phyloP scores from a whole-genome alignment of 2,888 invertebrate species.

The Zaprionus bogoriensis region DNA sequence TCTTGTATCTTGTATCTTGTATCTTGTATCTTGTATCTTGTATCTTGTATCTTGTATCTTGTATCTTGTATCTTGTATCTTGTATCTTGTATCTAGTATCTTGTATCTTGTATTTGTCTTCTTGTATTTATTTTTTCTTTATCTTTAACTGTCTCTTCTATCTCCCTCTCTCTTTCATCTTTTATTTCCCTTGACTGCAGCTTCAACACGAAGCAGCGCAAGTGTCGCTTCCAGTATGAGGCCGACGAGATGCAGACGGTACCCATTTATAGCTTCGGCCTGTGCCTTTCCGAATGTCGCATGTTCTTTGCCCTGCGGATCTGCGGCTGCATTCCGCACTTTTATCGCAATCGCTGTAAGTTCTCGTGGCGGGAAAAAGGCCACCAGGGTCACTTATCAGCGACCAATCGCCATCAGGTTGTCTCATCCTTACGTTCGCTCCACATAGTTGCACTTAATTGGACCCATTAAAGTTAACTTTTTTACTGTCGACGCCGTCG shows the following conservation, averaged over 20 bases:
- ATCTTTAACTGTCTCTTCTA: not conserved
- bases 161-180: not conserved
- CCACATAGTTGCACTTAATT: constrained; percentile 74
- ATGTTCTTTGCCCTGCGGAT: constrained; percentile 85
- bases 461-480: constrained; percentile 64
- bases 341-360: constrained; percentile 87
- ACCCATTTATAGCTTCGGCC: constrained; percentile 87
- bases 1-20: too few species aligned
- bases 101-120: not conserved
- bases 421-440: not conserved
- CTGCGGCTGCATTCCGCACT: constrained; percentile 89
- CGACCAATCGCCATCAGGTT: constrained; percentile 30
- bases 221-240: constrained; percentile 88
- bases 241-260: constrained; percentile 86
- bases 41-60: not conserved
- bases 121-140: not conserved
- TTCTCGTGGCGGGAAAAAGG: not conserved
- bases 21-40: not conserved
- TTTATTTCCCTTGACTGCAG: too few species aligned
- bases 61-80: not conserved
- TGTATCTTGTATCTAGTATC: not conserved
- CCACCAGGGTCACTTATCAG: not conserved
- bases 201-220: constrained; percentile 86
- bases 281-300: constrained; percentile 89
- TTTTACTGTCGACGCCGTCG: constrained; percentile 50